A percentile compares a stretch with the other conserved stretches of the same genome.
phyloP scores from a whole-genome alignment of 2,113 vertebrate species.

The Phaethon lepturus region DNA sequence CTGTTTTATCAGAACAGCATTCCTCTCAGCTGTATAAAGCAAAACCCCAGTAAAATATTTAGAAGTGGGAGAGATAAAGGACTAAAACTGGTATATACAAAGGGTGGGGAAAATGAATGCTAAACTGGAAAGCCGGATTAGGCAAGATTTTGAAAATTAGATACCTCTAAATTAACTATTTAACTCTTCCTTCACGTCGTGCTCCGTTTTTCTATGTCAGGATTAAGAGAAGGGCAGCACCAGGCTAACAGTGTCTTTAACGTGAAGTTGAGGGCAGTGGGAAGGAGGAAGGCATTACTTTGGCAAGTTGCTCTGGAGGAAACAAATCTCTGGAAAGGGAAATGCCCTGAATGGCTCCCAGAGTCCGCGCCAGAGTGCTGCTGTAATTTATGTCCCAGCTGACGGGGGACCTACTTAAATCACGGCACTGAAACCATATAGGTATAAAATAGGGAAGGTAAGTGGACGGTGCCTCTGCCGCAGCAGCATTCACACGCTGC shows the following conservation, averaged over 20 bases:
- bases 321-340: slow-evolving; percentile 57
- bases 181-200: neutral
- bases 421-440: neutral
- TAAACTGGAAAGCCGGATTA: neutral
- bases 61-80: slow-evolving; percentile 58
- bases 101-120: slow-evolving; percentile 10
- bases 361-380: neutral
- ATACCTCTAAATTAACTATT: slow-evolving; percentile 35
- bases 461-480: neutral
- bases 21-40: slow-evolving; percentile 55
- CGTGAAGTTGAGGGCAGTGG: neutral
- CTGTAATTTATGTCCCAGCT: slow-evolving; percentile 28
- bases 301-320: slow-evolving; percentile 4
- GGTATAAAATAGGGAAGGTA: neutral
- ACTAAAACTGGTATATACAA: slow-evolving; percentile 32
- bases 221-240: slow-evolving; percentile 25
- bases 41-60: slow-evolving; percentile 60
- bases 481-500: neutral
- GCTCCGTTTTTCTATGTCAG: neutral
- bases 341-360: slow-evolving; percentile 43
- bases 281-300: slow-evolving; percentile 57
- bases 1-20: slow-evolving; percentile 40
- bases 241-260: slow-evolving; percentile 31
- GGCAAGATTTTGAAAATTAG: slow-evolving; percentile 42
- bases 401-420: slow-evolving; percentile 26